Evolutionary conservation across 2,113 vertebrate species (phyloP).

Genomic region (Narcine bancroftii): DNA sequence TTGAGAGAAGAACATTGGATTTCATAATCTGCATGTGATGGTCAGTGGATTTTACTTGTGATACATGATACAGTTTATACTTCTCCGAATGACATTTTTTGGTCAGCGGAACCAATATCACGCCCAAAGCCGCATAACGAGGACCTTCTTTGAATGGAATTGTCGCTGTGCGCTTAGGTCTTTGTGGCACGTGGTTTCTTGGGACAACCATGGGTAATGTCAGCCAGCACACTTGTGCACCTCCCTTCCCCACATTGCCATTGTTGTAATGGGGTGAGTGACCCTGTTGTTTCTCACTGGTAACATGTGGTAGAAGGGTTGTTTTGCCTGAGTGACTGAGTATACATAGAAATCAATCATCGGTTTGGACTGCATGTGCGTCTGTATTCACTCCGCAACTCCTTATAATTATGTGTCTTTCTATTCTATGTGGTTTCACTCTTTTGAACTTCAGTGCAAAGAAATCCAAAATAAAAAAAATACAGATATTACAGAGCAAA

Average conservation of each 20-base stretch:
- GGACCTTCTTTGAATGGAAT: neutral
- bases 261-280: neutral
- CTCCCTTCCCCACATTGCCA: neutral
- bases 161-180: neutral
- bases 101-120: no score
- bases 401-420: neutral
- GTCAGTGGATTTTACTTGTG: neutral
- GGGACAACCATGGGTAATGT: neutral
- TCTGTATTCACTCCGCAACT: neutral
- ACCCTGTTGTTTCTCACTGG: slow-evolving; percentile 23
- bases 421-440: neutral
- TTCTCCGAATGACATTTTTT: neutral
- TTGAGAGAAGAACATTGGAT: neutral
- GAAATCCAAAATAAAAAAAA: neutral
- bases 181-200: neutral
- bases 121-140: no score
- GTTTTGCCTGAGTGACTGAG: neutral
- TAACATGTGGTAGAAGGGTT: neutral
- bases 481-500: neutral
- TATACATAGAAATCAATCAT: neutral
- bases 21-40: neutral
- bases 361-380: neutral
- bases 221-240: neutral
- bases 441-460: neutral
- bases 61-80: neutral